Evolutionary conservation across 2,888 invertebrate species (phyloP).

Genomic region (Idaea straminata): DNA sequence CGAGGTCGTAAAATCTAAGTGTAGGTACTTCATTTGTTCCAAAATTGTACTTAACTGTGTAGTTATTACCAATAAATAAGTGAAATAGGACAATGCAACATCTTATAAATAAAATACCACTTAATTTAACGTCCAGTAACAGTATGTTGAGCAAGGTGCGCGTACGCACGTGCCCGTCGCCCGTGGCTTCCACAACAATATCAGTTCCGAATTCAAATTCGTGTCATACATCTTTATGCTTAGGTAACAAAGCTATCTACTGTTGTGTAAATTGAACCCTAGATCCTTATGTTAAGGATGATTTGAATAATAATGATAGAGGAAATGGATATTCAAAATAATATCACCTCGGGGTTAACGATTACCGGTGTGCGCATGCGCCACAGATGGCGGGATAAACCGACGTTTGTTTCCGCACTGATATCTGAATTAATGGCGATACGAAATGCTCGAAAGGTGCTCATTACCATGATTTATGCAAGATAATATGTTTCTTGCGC

Average conservation of each 20-base stretch:
- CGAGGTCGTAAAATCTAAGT: slow-evolving; percentile 28
- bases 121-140: slow-evolving; percentile 56
- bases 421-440: slow-evolving; percentile 80
- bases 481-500: slow-evolving; percentile 69
- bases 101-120: slow-evolving; percentile 57
- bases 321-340: slow-evolving; percentile 78
- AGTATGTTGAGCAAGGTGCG: slow-evolving; percentile 73
- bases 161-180: slow-evolving; percentile 73
- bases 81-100: slow-evolving; percentile 43
- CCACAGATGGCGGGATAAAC: slow-evolving; percentile 78
- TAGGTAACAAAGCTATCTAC: slow-evolving; percentile 42
- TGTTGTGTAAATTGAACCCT: slow-evolving; percentile 66
- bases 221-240: slow-evolving; percentile 76
- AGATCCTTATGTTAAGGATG: slow-evolving; percentile 58
- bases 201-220: slow-evolving; percentile 74
- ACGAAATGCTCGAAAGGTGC: slow-evolving; percentile 78
- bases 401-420: slow-evolving; percentile 81
- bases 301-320: slow-evolving; percentile 73
- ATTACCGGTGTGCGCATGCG: slow-evolving; percentile 77
- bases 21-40: slow-evolving; percentile 27
- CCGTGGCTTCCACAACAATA: slow-evolving; percentile 63
- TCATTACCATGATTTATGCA: slow-evolving; percentile 79
- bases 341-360: slow-evolving; percentile 81
- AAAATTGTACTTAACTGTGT: slow-evolving; percentile 30
- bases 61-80: slow-evolving; percentile 32